Percentiles rank a stretch among this genome's conserved stretches.
phyloP scores from a whole-genome alignment of 35 echinoderm and acorn worm species.

The Strongylocentrotus purpuratus region DNA sequence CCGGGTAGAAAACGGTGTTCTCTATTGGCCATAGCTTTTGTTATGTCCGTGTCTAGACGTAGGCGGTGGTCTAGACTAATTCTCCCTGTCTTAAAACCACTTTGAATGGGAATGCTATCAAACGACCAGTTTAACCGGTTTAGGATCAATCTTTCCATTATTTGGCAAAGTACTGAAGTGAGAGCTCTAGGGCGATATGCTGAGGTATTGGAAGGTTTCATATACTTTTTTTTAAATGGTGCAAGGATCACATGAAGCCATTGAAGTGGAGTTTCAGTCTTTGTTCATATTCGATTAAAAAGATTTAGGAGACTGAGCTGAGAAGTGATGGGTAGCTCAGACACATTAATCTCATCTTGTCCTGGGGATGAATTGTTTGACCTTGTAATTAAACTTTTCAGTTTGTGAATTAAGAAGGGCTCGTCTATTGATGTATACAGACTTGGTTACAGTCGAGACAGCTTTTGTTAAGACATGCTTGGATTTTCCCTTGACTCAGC shows the following conservation, averaged over 20 bases:
- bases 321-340: not conserved
- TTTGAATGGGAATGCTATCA: not conserved
- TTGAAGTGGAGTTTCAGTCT: not conserved
- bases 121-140: not conserved
- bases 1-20: constrained; percentile 12
- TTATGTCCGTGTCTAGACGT: not conserved
- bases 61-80: not conserved
- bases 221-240: not conserved
- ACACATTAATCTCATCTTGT: not conserved
- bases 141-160: constrained; percentile 28
- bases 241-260: not conserved
- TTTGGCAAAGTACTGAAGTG: not conserved
- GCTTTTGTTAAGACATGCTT: too few species aligned
- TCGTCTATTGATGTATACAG: too few species aligned
- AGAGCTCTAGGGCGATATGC: not conserved
- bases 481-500: too few species aligned
- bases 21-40: not conserved
- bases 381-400: not conserved
- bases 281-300: not conserved
- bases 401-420: not conserved
- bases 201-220: not conserved
- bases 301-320: not conserved
- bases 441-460: too few species aligned
- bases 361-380: constrained; percentile 16
- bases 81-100: not conserved